Conservation (phyloP, 2,113 vertebrate species). For the Hipposideros armiger region DNA sequence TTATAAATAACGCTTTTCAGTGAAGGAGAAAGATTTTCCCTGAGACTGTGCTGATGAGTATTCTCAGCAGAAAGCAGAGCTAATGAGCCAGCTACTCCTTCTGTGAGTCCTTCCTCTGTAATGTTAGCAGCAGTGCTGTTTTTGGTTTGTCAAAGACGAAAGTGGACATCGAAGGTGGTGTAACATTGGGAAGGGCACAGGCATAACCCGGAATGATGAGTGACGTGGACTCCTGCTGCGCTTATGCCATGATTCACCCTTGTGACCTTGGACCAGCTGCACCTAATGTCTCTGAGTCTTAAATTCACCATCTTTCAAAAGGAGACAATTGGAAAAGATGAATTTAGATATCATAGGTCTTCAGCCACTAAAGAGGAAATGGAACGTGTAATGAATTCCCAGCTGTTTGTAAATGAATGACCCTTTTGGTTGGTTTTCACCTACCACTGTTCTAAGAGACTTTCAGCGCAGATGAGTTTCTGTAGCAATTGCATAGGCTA, state of each 20-base stretch:
- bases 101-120: not conserved
- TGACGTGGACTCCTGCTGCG: rapidly evolving
- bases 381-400: not conserved
- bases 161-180: not conserved
- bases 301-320: not conserved
- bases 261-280: not conserved
- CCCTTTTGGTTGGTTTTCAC: too few species aligned
- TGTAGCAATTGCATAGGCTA: not conserved
- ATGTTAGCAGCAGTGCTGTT: not conserved
- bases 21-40: not conserved
- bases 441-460: not conserved
- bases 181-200: not conserved
- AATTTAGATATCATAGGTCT: not conserved
- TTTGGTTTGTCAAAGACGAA: not conserved
- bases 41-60: not conserved
- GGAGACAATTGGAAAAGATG: not conserved
- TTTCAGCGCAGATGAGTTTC: not conserved
- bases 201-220: rapidly evolving
- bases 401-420: not conserved
- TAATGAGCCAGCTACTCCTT: not conserved
- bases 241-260: not conserved
- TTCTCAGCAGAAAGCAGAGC: not conserved
- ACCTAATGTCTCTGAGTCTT: not conserved
- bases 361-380: not conserved
- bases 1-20: not conserved